These are phyloP conservation scores for Asbolus verrucosus DNA, from an alignment of 1,140 invertebrate genomes.

Conservation along the genomic window DNA sequence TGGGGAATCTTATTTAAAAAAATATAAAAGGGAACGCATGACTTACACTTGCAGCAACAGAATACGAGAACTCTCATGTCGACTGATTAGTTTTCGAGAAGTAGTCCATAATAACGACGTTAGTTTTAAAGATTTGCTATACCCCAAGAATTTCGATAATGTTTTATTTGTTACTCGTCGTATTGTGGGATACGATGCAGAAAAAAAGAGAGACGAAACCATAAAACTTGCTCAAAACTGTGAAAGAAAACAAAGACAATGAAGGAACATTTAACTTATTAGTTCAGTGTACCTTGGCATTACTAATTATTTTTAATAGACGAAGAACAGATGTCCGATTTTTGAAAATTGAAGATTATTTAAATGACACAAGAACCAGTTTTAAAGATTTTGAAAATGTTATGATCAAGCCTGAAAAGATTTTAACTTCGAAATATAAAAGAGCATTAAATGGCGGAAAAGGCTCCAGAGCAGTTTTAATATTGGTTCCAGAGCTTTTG, in stretches of 20 bases:
- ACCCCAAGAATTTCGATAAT: too few relatives aligned
- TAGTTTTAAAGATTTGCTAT: too few relatives aligned
- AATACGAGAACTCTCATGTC: constrained; percentile 50
- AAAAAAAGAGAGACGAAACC: constrained; percentile 29
- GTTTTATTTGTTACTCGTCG: too few relatives aligned
- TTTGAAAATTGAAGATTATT: constrained; percentile 54
- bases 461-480: constrained; percentile 47
- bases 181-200: too few relatives aligned
- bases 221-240: constrained; percentile 35
- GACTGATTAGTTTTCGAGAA: constrained; percentile 41
- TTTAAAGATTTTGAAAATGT: constrained; percentile 53
- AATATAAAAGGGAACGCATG: constrained; percentile 45
- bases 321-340: constrained; percentile 55
- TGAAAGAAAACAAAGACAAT: constrained; percentile 1
- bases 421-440: constrained; percentile 48
- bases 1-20: constrained; percentile 52
- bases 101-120: constrained; percentile 30
- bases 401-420: constrained; percentile 45
- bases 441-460: constrained; percentile 51
- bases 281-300: constrained; percentile 40
- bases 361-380: constrained; percentile 43
- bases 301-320: constrained; percentile 54
- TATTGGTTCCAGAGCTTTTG: constrained; percentile 47
- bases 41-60: constrained; percentile 45
- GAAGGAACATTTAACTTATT: constrained; percentile 33